Conservation (phyloP, 2,113 vertebrate species). For the Suncus etruscus region DNA sequence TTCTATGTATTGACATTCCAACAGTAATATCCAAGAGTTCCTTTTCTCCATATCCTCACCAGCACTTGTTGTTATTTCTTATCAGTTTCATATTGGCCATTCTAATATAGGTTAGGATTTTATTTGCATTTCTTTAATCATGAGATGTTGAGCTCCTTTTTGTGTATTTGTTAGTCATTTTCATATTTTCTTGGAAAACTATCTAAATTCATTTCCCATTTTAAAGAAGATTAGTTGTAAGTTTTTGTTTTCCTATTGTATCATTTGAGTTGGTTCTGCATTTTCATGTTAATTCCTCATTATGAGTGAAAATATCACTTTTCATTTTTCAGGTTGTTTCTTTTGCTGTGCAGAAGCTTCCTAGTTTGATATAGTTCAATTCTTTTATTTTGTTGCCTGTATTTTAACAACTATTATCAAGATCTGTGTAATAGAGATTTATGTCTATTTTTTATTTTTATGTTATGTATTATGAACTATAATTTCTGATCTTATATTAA, state of each 20-base stretch:
- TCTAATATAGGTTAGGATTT: not conserved
- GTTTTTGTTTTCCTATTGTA: not conserved
- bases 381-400: not conserved
- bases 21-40: not conserved
- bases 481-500: not conserved
- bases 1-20: not conserved
- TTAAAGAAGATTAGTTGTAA: not conserved
- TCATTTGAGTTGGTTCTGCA: not conserved
- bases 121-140: not conserved
- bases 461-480: not conserved
- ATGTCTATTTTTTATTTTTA: not conserved
- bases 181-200: not conserved
- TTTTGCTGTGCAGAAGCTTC: not conserved
- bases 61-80: not conserved
- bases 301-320: not conserved
- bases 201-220: not conserved
- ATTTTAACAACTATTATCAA: not conserved
- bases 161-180: not conserved
- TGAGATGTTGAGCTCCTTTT: not conserved
- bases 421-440: not conserved
- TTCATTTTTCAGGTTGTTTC: not conserved
- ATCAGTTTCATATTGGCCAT: not conserved
- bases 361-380: not conserved
- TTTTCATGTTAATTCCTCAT: not conserved
- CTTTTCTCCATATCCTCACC: not conserved